phyloP scores from a whole-genome alignment of 2,797 vertebrate genomes.

The Tenualosa ilisha region DNA sequence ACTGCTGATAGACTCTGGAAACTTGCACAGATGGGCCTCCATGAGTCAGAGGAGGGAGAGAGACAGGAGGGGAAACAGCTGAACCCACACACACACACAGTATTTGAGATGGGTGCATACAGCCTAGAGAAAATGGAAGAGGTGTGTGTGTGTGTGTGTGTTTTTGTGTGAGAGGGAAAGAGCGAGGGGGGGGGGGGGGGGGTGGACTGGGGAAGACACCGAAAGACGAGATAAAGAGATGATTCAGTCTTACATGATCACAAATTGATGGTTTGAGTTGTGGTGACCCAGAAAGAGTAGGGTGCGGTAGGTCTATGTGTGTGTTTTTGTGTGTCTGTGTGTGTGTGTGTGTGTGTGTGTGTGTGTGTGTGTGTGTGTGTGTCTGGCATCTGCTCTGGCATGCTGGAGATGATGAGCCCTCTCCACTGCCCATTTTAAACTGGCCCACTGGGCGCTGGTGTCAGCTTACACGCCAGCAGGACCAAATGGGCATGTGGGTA shows the following conservation, averaged over 20 bases:
- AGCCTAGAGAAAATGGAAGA: not conserved
- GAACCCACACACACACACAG: not conserved
- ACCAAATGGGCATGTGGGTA: not conserved
- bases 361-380: not conserved
- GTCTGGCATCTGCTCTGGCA: slow-evolving; percentile 14
- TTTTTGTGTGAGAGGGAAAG: not conserved
- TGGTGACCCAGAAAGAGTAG: slow-evolving; percentile 21
- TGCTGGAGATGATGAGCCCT: not conserved
- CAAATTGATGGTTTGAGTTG: slow-evolving; percentile 13
- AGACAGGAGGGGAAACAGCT: not conserved
- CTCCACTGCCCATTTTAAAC: slow-evolving; percentile 5
- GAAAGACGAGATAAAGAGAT: slow-evolving; percentile 4
- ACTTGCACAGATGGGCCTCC: not conserved
- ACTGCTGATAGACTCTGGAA: not conserved
- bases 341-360: slow-evolving; percentile 12
- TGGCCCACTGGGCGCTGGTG: not conserved
- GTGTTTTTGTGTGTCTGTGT: not conserved
- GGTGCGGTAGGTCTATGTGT: not conserved
- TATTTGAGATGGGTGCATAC: not conserved
- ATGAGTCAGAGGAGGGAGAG: not conserved
- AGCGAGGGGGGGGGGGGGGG: not conserved
- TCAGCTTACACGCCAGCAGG: not conserved
- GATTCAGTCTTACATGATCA: slow-evolving; percentile 14
- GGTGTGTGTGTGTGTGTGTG: not conserved
- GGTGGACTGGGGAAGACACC: not conserved